These are phyloP conservation scores for Tryphoninae sp. DNA, from an alignment of 2,888 invertebrate species.

Conservation along the genomic window DNA sequence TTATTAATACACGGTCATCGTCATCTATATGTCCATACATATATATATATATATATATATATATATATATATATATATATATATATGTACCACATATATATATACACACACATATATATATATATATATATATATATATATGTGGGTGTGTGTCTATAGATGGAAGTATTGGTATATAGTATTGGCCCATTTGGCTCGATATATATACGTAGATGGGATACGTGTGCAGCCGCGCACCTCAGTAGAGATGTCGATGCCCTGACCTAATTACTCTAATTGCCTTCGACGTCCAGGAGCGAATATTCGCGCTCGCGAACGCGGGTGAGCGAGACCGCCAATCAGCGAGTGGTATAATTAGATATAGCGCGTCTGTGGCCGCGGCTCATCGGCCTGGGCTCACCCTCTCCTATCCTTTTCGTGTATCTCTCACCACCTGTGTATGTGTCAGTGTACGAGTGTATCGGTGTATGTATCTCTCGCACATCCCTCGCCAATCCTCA, in stretches of 20 bases:
- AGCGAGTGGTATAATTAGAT: conserved; percentile 67
- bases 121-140: too few species aligned
- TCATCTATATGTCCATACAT: conserved; percentile 16
- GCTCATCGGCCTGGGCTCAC: conserved; percentile 43
- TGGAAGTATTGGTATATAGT: conserved; percentile 29
- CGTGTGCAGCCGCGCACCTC: conserved; percentile 58
- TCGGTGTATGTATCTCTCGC: neutral
- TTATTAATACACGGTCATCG: conserved; percentile 42
- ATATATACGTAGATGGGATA: conserved; percentile 10
- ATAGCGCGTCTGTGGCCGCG: conserved; percentile 52
- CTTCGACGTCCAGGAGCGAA: conserved; percentile 68
- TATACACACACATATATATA: neutral
- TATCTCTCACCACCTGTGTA: conserved; percentile 14
- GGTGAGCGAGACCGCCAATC: conserved; percentile 67
- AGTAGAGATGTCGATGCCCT: conserved; percentile 69
- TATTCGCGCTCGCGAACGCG: conserved; percentile 62
- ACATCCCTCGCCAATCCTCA: conserved; percentile 19
- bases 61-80: too few species aligned
- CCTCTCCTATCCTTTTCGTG: conserved; percentile 7
- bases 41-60: neutral
- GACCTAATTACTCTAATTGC: conserved; percentile 74
- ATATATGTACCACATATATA: too few species aligned
- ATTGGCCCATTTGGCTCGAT: conserved; percentile 27
- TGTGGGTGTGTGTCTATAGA: neutral
- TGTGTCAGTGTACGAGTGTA: neutral